Percentiles rank a stretch among this genome's conserved stretches.
Conservation (phyloP, 1,140 invertebrate genomes). For the Drosophila trapezifrons region DNA sequence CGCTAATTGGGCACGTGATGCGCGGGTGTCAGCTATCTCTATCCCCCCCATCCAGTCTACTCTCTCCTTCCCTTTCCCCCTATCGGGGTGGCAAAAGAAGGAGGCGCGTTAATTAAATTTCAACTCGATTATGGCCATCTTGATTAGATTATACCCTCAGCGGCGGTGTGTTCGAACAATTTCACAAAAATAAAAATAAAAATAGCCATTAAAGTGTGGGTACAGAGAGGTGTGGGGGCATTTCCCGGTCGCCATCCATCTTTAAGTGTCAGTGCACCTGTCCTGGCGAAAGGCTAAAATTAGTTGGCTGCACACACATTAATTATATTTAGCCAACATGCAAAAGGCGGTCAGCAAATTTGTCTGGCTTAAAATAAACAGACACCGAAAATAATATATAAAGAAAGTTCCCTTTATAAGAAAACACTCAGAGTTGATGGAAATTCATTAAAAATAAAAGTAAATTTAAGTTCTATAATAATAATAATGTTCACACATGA, state of each 20-base stretch:
- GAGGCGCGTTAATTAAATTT: constrained; percentile 61
- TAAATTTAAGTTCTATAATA: not conserved
- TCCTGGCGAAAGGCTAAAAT: constrained; percentile 23
- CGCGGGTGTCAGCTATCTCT: constrained; percentile 46
- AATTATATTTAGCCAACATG: constrained; percentile 56
- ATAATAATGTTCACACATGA: no score
- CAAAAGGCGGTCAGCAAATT: constrained; percentile 53
- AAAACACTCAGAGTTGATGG: not conserved
- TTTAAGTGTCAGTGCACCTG: constrained; percentile 45
- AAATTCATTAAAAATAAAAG: not conserved
- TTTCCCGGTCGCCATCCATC: constrained; percentile 19
- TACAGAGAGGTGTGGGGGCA: not conserved
- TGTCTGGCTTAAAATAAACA: constrained; percentile 24
- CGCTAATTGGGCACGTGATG: constrained; percentile 58
- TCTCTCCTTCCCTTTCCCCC: not conserved
- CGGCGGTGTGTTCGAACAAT: not conserved
- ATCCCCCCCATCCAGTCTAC: not conserved
- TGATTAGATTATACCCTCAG: constrained; percentile 48
- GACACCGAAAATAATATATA: constrained; percentile 3
- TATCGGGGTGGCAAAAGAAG: constrained; percentile 23
- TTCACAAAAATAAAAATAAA: constrained; percentile 32
- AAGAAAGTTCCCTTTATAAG: no score
- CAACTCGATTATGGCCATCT: constrained; percentile 53
- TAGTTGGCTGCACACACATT: constrained; percentile 10
- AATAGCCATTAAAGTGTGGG: constrained; percentile 11